Conservation (phyloP, 2,797 vertebrate genomes). For the Chaetophractus vellerosus region DNA sequence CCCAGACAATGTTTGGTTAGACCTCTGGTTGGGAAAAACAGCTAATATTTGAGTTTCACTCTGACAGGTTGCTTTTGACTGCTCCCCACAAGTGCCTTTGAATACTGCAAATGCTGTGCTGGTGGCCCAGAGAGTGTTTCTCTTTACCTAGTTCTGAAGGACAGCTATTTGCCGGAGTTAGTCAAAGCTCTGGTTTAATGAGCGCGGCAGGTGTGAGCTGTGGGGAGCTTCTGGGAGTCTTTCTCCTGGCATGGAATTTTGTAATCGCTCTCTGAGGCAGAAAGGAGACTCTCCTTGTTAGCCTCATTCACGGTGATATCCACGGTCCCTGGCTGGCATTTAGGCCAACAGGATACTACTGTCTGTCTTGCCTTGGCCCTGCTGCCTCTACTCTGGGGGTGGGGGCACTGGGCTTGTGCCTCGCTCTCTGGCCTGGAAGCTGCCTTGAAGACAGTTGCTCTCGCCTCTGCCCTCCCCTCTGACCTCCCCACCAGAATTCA, state of each 20-base stretch:
- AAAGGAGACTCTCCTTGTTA: constrained; percentile 47
- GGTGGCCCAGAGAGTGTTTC: constrained; percentile 61
- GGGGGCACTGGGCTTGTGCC: no score
- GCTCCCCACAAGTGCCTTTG: constrained; percentile 61
- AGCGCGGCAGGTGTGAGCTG: not conserved
- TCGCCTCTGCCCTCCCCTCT: not conserved
- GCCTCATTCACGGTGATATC: not conserved
- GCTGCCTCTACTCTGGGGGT: no score
- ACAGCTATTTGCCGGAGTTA: constrained; percentile 66
- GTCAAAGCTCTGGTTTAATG: constrained; percentile 64
- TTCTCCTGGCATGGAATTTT: constrained; percentile 39
- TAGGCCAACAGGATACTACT: no score
- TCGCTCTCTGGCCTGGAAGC: no score
- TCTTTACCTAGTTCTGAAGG: constrained; percentile 72
- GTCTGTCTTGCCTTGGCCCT: no score
- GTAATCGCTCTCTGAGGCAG: constrained; percentile 36
- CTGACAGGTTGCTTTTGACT: constrained; percentile 43
- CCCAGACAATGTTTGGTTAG: not conserved
- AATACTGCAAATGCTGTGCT: constrained; percentile 51
- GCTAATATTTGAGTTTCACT: not conserved
- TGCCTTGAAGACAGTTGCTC: no score
- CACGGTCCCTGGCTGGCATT: not conserved
- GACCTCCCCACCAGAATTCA: not conserved
- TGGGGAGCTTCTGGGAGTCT: constrained; percentile 46
- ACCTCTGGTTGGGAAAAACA: not conserved